Conservation (phyloP, 2,888 invertebrate species). For the Nephrotoma guestfalica region DNA sequence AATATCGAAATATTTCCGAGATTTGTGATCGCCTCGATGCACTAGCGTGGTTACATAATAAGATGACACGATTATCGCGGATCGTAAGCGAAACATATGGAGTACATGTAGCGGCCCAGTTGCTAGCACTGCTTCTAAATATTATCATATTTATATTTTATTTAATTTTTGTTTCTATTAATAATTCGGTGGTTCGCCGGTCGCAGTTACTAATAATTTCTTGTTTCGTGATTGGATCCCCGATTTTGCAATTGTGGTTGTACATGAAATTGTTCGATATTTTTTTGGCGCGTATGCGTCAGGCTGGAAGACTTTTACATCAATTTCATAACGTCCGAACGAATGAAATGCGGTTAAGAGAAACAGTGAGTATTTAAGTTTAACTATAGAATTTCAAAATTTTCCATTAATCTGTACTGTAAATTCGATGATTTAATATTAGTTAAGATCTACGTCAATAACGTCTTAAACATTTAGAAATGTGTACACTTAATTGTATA, state of each 20-base stretch:
- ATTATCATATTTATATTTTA: not conserved
- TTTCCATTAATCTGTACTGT: too few relatives aligned
- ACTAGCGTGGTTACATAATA: not conserved
- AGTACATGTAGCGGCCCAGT: not conserved
- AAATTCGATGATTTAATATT: too few relatives aligned
- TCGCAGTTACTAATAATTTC: not conserved
- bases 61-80: not conserved
- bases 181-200: not conserved
- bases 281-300: not conserved
- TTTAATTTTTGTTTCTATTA: not conserved
- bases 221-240: not conserved
- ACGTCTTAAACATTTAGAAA: too few relatives aligned
- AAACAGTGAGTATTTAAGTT: not conserved
- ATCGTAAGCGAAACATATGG: not conserved
- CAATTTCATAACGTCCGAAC: not conserved
- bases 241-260: not conserved
- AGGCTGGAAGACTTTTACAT: not conserved
- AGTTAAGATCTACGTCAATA: too few relatives aligned
- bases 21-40: not conserved
- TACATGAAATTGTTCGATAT: not conserved
- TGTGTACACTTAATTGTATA: too few relatives aligned
- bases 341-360: not conserved
- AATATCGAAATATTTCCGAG: not conserved
- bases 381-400: not conserved
- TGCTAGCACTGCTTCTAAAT: not conserved